Evolutionary conservation across 2,888 invertebrate species (phyloP).

Genomic region (Nebria salina): DNA sequence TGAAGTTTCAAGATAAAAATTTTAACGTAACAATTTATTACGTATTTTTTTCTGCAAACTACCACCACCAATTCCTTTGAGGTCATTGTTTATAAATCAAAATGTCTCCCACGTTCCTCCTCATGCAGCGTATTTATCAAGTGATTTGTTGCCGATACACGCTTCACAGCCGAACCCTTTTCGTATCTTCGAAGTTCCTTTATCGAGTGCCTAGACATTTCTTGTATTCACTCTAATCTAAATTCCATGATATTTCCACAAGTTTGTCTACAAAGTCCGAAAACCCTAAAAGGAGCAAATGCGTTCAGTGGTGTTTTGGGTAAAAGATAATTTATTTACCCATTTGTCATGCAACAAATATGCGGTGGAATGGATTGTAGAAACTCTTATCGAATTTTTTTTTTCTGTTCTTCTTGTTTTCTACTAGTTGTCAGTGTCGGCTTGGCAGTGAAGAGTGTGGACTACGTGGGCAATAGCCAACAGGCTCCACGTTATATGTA

Average conservation of each 20-base stretch:
- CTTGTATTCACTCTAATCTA: neutral
- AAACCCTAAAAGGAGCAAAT: too few species aligned
- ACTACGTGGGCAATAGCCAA: neutral
- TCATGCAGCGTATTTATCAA: neutral
- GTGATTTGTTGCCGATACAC: constrained; percentile 15
- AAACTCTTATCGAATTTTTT: neutral
- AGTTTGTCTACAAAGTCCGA: neutral
- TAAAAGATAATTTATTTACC: too few species aligned
- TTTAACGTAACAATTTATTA: constrained; percentile 5
- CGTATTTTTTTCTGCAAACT: neutral
- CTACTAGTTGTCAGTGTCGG: constrained; percentile 2
- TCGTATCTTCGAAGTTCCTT: constrained; percentile 12
- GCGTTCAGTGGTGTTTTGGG: too few species aligned
- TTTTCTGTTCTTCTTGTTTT: neutral
- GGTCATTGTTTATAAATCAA: constrained; percentile 17
- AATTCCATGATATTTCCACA: neutral
- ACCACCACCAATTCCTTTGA: neutral
- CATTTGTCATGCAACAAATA: too few species aligned
- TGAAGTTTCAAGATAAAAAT: constrained; percentile 9
- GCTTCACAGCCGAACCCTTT: neutral
- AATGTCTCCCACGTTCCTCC: neutral
- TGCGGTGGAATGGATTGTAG: neutral
- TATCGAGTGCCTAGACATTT: neutral
- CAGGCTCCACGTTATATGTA: constrained; percentile 11
- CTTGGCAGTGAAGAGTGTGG: neutral